A percentile compares a stretch with the other conserved stretches of the same genome.
Evolutionary conservation across 2,888 invertebrate species (phyloP).

Genomic region (Xestoiulus laeticollis): DNA sequence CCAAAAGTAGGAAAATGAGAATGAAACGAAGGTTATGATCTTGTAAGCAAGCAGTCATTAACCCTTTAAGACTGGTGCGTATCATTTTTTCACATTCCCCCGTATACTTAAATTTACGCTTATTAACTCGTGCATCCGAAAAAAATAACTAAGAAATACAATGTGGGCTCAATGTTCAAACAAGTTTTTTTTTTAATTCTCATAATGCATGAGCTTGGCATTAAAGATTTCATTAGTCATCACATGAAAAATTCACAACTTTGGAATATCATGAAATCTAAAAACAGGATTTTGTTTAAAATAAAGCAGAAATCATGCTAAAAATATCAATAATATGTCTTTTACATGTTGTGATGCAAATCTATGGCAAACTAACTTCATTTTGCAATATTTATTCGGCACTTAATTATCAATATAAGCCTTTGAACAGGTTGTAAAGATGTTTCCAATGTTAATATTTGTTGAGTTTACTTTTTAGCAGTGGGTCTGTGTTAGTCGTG

Average conservation of each 20-base stretch:
- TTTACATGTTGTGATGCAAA: not conserved
- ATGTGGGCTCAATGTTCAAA: constrained; percentile 12
- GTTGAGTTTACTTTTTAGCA: not conserved
- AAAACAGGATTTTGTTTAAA: not conserved
- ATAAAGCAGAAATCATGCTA: not conserved
- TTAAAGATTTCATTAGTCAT: constrained; percentile 43
- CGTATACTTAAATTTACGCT: constrained; percentile 28
- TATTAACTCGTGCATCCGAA: constrained; percentile 14
- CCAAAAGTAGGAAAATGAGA: constrained; percentile 33
- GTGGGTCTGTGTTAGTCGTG: not conserved
- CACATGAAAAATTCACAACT: not conserved
- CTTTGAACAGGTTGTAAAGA: not conserved
- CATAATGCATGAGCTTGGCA: constrained; percentile 22
- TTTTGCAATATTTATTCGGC: not conserved
- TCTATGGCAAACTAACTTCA: not conserved
- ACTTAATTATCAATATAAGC: not conserved
- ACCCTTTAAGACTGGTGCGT: not conserved
- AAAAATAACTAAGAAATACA: not conserved
- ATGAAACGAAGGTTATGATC: constrained; percentile 41
- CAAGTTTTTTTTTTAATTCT: constrained; percentile 17
- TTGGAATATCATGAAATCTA: not conserved
- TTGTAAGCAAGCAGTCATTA: not conserved
- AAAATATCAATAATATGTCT: not conserved
- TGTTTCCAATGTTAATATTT: not conserved
- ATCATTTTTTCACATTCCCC: not conserved